These are phyloP conservation scores for Pristionchus japonicus DNA, from an alignment of 2,888 invertebrate species.

Conservation along the genomic window DNA sequence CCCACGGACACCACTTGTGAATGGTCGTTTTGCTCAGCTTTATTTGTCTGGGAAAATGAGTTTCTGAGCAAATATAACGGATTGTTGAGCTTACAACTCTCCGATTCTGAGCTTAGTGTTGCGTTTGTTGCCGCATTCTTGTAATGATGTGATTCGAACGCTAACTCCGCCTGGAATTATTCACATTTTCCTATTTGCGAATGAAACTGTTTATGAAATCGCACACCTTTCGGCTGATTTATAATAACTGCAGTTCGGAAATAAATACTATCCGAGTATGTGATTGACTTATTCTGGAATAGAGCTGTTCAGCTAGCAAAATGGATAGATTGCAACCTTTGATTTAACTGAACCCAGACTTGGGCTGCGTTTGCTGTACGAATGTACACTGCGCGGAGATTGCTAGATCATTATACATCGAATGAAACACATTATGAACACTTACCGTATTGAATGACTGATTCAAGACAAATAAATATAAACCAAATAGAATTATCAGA, in stretches of 20 bases:
- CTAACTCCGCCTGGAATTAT: background rate
- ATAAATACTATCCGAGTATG: background rate
- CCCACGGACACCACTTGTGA: constrained; percentile 26
- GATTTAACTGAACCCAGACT: no score
- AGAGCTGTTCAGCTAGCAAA: no score
- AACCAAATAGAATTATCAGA: background rate
- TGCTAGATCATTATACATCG: background rate
- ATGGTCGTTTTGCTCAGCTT: background rate
- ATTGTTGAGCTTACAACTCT: no score
- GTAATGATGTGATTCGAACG: background rate
- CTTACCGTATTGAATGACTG: background rate
- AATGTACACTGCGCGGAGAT: background rate
- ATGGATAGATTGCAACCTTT: background rate
- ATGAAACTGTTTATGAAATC: no score
- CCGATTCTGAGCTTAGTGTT: background rate
- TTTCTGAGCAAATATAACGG: no score
- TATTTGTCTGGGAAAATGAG: background rate
- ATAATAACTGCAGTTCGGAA: background rate
- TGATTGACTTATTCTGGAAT: background rate
- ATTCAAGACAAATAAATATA: background rate
- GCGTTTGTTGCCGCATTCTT: constrained; percentile 25
- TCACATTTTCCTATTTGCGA: no score
- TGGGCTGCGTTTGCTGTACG: background rate
- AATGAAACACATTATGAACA: background rate
- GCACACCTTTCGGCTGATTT: background rate